These are phyloP conservation scores for Hemithea aestivaria DNA, from an alignment of 2,888 invertebrate genomes.

Conservation along the genomic window DNA sequence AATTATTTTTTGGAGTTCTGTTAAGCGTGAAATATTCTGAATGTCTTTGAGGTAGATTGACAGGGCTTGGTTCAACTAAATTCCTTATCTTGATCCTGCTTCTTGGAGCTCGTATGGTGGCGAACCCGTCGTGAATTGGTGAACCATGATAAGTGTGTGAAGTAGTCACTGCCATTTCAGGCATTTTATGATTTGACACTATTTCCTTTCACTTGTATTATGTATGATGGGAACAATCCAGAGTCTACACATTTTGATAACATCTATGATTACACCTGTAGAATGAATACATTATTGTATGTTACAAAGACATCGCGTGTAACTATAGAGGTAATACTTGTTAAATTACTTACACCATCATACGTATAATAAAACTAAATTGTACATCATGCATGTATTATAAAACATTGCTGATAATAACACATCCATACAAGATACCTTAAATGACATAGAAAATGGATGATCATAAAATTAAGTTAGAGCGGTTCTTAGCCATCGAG, in stretches of 20 bases:
- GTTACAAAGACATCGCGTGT: conserved; percentile 11
- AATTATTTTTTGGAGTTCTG: conserved; percentile 63
- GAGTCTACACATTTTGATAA: conserved; percentile 13
- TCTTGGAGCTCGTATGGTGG: conserved; percentile 86
- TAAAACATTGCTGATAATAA: conserved; percentile 33
- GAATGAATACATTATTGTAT: conserved; percentile 1
- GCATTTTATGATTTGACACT: conserved; percentile 30
- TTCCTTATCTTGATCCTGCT: conserved; percentile 73
- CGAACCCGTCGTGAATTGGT: conserved; percentile 91
- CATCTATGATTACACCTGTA: conserved; percentile 1
- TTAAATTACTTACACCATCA: too few species aligned
- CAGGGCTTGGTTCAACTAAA: conserved; percentile 65
- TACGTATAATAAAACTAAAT: too few species aligned
- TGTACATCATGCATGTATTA: too few species aligned
- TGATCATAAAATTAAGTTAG: conserved; percentile 7
- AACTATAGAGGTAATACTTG: too few species aligned
- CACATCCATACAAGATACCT: conserved; percentile 1
- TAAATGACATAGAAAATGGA: conserved; percentile 16
- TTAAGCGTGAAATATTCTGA: conserved; percentile 74
- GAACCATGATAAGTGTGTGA: conserved; percentile 70
- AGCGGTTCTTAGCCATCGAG: conserved; percentile 4
- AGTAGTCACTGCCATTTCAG: conserved; percentile 66
- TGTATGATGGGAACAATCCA: conserved; percentile 3
- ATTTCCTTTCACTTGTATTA: conserved; percentile 19
- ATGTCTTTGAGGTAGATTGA: conserved; percentile 71